Base-by-base conservation (phyloP, 1,140 invertebrate genomes). In the Aphelenchoides fujianensis region DNA sequence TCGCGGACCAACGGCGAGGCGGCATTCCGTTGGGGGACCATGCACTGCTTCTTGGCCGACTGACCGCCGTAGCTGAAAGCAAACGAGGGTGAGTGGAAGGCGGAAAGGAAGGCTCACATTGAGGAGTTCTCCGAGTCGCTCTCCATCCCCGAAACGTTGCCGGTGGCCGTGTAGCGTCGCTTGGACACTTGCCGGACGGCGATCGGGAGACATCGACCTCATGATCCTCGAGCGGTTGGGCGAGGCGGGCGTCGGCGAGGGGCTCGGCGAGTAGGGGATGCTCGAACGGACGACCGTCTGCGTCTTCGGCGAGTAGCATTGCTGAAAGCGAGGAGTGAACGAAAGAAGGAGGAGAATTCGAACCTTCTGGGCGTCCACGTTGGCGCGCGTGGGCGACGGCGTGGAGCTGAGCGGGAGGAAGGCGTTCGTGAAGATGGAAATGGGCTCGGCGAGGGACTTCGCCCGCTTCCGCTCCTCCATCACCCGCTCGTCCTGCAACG, bases 291-390 rank as follows among this genome's bases (percentile, higher is more conserved):
- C 75, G 27, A 80, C 67, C 41, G 77, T 70, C 12, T 79, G 64
- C 3, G 77, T 79, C 2, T 70, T 70, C 23, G 77, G 77, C 0
- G 77, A 79, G 69, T 80, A 79, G 28, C 77, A 79, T 72, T 79
- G 77, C 77, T 78, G 41, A 71, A 75, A 67, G 57, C 28, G 3
- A n/a, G 36, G 1, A 61, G n/a, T n/a, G n/a, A 23, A 59, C 57
- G 57, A 61, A 19, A 61, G 31, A 61, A 52, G 1, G 31, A n/a
- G n/a, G n/a, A n/a, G n/a, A 72, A 73, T n/a, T 19, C 30, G n/a
- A 64, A 77, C 75, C 16, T 79, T 79, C 67, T 80, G 74, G 5
- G 34, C 41, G 36, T 79, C 77, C 19, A 79, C 66, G n/a, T 16
- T 48, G 12, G 37, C 52, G 5, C 75, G 54, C 9, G 69, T 79